phyloP scores from a whole-genome alignment of 1,140 invertebrate species.

The Augochlora pura region DNA sequence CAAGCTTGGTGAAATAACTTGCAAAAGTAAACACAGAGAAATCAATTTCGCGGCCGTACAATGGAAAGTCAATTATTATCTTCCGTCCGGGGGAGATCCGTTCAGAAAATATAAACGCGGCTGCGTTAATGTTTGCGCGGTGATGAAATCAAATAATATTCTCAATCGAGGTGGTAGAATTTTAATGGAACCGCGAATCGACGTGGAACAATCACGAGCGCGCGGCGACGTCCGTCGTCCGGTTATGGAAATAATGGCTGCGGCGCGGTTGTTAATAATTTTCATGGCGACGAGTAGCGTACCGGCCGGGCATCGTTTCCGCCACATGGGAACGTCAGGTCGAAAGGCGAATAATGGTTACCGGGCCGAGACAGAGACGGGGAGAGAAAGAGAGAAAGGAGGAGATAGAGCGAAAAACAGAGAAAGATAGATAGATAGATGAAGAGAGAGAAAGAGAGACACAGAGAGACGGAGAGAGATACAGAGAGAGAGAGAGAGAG shows the following conservation, averaged over 20 bases:
- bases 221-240: not conserved
- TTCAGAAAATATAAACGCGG: too few species aligned
- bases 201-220: not conserved
- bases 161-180: too few species aligned
- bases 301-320: not conserved
- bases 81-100: too few species aligned
- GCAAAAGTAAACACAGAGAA: too few species aligned
- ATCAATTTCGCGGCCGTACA: too few species aligned
- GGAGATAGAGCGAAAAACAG: not conserved
- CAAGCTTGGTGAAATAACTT: too few species aligned
- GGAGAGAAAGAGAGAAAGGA: not conserved
- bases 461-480: not conserved
- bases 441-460: not conserved
- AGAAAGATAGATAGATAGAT: too few species aligned
- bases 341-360: constrained; percentile 29
- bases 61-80: too few species aligned
- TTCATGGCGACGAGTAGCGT: not conserved
- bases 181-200: not conserved
- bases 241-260: not conserved
- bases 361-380: not conserved
- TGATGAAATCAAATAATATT: too few species aligned
- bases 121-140: too few species aligned
- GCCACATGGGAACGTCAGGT: not conserved
- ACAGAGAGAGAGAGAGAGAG: too few species aligned
- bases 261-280: not conserved